Evolutionary conservation across 2,113 vertebrate species (phyloP).

Genomic region (Lepus europaeus): DNA sequence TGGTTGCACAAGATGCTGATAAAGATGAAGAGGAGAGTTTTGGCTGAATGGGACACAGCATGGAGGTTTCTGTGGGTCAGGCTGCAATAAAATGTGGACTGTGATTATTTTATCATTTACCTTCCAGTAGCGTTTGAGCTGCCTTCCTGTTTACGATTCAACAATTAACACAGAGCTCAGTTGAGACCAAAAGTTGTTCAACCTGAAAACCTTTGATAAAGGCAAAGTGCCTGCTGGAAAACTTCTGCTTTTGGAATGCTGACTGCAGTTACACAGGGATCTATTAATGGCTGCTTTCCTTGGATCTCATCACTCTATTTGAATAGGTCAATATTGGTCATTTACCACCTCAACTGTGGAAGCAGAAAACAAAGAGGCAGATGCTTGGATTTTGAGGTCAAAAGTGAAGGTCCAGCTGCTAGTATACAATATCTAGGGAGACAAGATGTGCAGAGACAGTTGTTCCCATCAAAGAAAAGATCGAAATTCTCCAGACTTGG

Average conservation of each 20-base stretch:
- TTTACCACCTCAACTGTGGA: background rate
- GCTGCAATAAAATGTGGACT: background rate
- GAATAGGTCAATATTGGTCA: background rate
- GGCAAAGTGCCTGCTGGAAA: background rate
- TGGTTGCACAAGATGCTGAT: background rate
- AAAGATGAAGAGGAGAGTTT: background rate
- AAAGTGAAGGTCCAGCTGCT: background rate
- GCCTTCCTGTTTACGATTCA: background rate
- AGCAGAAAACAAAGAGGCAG: background rate
- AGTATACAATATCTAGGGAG: background rate
- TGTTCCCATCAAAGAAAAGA: background rate
- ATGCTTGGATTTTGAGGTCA: constrained; percentile 10
- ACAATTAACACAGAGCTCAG: background rate
- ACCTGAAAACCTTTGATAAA: constrained; percentile 17
- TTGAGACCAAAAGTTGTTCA: background rate
- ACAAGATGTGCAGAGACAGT: background rate
- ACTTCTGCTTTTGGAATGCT: background rate
- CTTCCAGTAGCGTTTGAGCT: constrained; percentile 21
- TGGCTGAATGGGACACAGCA: background rate
- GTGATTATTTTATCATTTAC: background rate
- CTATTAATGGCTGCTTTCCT: background rate
- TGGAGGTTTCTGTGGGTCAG: background rate
- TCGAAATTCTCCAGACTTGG: background rate
- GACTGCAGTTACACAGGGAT: background rate
- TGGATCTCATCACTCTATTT: background rate